Evolutionary conservation across 2,888 invertebrate species (phyloP), one percentile per base, ranked within the genome.

Genomic region (Eueremaeus valkanovi): DNA sequence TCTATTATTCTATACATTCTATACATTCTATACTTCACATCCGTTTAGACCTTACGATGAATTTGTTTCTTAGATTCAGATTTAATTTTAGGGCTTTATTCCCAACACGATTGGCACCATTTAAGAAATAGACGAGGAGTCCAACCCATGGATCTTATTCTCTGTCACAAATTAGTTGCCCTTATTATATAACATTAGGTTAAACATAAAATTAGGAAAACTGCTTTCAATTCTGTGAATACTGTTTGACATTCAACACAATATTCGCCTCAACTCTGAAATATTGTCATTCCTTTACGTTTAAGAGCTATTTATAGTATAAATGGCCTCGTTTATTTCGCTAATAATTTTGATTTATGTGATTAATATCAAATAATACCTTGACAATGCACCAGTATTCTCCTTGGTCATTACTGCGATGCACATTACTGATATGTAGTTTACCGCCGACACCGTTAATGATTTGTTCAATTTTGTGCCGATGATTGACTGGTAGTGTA

Each of bases 391-490:
- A 75, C 58, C 51, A 40, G 27, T 75, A 75, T 8, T 75, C 75
- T 18, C 75, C 75, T 24, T 75, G 75, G 24, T 75, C 75, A 72
- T 72, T 72, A 24, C 40, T 72, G 2, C 75, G 51, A 31, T 75
- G 75, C 31, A 75, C 75, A 75, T 75, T 75, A 31, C 3, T 42
- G 36, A 75, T 75, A 61, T 49, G 55, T 58, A 75, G 55, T 63
- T 72, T 72, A 24, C 75, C 75, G 42, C 75, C 75, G 45, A 75
- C 49, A 13, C 75, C 75, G 21, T 61, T 72, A 61, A 75, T 21
- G 72, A 82, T 80, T 2, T 75, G 70, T 18, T 81, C 80, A 40
- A 80, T 78, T 40, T 81, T 80, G 76, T 83, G 83, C 11, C 83
- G 79, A 78, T 84, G 83, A 79, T 83, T 83, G 13, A 76, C 76